Evolutionary conservation across 2,113 vertebrate species (phyloP).

Genomic region (Corydoras maculifer): DNA sequence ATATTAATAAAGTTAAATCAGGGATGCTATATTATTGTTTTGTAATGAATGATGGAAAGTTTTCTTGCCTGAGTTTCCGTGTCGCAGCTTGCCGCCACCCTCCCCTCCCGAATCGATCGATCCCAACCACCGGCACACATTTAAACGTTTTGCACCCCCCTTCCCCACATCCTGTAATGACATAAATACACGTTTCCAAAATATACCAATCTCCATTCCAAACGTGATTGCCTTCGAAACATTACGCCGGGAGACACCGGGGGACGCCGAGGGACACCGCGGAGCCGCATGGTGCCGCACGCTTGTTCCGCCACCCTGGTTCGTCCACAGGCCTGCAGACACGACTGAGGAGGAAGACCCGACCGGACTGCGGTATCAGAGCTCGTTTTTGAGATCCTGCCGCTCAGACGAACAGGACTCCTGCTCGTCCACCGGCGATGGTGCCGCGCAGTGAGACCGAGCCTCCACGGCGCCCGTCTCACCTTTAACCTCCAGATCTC

Average conservation of each 20-base stretch:
- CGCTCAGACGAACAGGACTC: conserved; percentile 12
- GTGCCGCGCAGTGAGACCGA: conserved; percentile 14
- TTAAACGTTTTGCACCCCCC: no score
- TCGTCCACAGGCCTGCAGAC: conserved; percentile 1
- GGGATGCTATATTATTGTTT: no score
- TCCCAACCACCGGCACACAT: conserved; percentile 15
- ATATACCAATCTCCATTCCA: conserved; percentile 23
- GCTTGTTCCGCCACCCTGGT: conserved; percentile 16
- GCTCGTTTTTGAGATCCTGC: conserved; percentile 12
- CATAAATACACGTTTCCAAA: conserved; percentile 25
- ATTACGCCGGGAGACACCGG: no score
- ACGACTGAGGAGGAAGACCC: not conserved
- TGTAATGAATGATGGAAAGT: no score
- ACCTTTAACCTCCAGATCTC: conserved; percentile 23
- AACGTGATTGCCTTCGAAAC: no score
- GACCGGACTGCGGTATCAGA: conserved; percentile 20
- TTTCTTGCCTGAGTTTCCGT: no score
- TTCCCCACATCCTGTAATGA: no score
- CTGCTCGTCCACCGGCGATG: conserved; percentile 2
- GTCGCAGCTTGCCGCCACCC: no score
- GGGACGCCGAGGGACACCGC: no score
- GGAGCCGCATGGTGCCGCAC: not conserved
- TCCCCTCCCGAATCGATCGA: not conserved
- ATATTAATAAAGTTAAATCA: no score
- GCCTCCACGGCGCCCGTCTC: not conserved